These are phyloP conservation scores for Megalopta genalis DNA, from an alignment of 1,140 invertebrate species.

Conservation along the genomic window DNA sequence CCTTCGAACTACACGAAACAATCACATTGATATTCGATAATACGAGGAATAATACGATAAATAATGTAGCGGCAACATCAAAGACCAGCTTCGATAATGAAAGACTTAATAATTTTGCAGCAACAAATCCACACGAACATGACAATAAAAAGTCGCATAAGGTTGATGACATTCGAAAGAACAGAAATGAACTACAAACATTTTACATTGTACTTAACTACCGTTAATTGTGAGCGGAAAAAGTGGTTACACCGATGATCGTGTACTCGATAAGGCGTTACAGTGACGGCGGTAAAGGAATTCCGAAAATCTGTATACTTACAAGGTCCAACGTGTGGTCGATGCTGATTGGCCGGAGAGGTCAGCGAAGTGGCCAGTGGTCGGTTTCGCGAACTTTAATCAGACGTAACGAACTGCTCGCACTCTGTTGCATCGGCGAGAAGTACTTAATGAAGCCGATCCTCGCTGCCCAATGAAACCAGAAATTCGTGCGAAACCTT, in stretches of 20 bases:
- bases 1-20: too few species aligned
- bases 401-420: conserved; percentile 38
- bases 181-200: too few species aligned
- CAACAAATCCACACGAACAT: too few species aligned
- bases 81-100: too few species aligned
- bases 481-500: conserved; percentile 43
- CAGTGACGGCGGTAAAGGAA: background rate
- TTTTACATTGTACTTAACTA: too few species aligned
- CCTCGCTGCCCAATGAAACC: conserved; percentile 24
- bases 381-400: conserved; percentile 57
- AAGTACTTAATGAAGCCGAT: conserved; percentile 53
- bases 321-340: conserved; percentile 30
- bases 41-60: too few species aligned
- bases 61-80: too few species aligned
- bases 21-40: too few species aligned
- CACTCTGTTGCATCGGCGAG: conserved; percentile 1
- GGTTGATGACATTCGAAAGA: too few species aligned
- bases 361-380: conserved; percentile 50
- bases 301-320: conserved; percentile 35
- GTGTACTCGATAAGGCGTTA: background rate
- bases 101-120: too few species aligned
- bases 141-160: too few species aligned
- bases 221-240: background rate
- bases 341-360: conserved; percentile 54
- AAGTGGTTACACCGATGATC: background rate